A percentile compares a stretch with the other conserved stretches of the same genome.
Conservation (phyloP, 2,797 vertebrate species). For the Lepidocolaptes lacrymiger region DNA sequence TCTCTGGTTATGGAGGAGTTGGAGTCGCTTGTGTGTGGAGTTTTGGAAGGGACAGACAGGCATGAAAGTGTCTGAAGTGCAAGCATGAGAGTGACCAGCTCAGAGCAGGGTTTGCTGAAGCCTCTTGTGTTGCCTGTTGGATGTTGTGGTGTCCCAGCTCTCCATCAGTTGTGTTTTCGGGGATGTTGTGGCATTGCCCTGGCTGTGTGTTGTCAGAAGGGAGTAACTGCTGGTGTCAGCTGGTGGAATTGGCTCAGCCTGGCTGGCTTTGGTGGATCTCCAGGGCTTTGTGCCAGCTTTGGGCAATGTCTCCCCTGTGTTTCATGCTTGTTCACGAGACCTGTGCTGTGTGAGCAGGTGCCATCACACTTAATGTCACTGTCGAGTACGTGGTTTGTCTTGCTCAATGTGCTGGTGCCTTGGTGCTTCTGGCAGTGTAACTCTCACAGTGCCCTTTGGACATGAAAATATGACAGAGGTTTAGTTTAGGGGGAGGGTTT, state of each 20-base stretch:
- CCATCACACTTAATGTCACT: rapidly evolving
- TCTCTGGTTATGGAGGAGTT: background rate
- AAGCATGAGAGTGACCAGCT: background rate
- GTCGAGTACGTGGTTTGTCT: background rate
- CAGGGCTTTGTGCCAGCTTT: background rate
- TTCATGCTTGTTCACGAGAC: rapidly evolving
- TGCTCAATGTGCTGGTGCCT: background rate
- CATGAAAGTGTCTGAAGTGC: background rate
- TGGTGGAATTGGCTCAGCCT: background rate
- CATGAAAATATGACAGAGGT: rapidly evolving
- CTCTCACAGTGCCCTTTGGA: background rate
- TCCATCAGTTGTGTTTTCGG: rapidly evolving
- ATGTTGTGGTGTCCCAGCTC: rapidly evolving
- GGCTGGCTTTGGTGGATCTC: background rate
- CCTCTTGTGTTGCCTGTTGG: rapidly evolving
- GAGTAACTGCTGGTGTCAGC: background rate
- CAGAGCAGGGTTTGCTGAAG: background rate
- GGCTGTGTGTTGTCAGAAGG: rapidly evolving
- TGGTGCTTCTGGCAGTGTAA: background rate
- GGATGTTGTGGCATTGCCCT: rapidly evolving
- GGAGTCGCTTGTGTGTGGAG: rapidly evolving
- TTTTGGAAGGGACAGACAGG: background rate
- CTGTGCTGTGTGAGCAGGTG: rapidly evolving
- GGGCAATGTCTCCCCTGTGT: rapidly evolving
- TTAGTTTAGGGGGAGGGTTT: background rate